A percentile compares a stretch with the other conserved stretches of the same genome.
Conservation (phyloP, 2,797 vertebrate species). For the Scyliorhinus canicula region DNA sequence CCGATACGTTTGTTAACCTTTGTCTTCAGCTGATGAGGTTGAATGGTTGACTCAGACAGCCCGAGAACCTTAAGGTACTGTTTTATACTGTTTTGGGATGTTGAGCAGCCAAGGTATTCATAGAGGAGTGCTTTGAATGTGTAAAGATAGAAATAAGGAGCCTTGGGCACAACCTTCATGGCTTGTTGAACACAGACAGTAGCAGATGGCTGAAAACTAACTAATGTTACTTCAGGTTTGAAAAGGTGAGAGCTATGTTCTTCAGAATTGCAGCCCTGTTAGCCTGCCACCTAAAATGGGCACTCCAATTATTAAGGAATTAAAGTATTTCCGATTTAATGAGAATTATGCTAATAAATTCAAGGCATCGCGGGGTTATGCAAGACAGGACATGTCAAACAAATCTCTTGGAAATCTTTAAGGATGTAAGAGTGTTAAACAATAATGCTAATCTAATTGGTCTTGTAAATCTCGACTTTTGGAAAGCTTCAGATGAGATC, state of each 20-base stretch:
- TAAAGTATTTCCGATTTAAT: not conserved
- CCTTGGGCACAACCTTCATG: not conserved
- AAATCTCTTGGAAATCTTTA: not conserved
- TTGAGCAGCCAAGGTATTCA: not conserved
- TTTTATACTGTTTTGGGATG: not conserved
- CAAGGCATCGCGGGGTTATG: not conserved
- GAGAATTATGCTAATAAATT: slow-evolving; percentile 1
- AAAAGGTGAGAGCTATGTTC: not conserved
- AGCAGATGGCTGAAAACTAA: not conserved
- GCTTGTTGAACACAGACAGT: not conserved
- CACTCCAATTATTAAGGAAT: not conserved
- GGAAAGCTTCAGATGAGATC: not conserved
- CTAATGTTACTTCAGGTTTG: not conserved
- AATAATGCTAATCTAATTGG: not conserved
- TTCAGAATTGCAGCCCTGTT: not conserved
- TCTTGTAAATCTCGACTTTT: not conserved
- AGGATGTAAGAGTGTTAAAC: not conserved
- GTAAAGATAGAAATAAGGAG: not conserved
- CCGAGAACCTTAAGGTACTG: not conserved
- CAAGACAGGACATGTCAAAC: not conserved
- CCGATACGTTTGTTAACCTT: not conserved
- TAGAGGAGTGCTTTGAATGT: not conserved
- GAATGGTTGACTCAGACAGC: not conserved
- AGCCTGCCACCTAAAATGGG: not conserved
- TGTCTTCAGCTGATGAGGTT: not conserved